Evolutionary conservation across 2,113 vertebrate species (phyloP), one percentile per base, ranked within the genome.

Genomic region (Madoqua kirkii): DNA sequence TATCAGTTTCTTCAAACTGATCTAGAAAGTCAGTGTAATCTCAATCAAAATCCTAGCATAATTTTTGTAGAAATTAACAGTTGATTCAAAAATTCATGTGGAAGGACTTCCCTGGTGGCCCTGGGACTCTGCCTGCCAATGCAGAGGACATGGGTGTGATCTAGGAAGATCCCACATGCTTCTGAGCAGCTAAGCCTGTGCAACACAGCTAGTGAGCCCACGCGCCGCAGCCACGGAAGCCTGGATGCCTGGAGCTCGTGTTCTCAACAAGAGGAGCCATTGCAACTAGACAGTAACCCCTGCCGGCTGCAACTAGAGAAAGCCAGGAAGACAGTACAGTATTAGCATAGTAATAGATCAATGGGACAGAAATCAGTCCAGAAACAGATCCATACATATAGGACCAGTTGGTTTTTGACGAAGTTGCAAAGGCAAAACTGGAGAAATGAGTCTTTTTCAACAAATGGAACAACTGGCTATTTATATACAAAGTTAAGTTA

Each of bases 11-110:
- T 9, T 19, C 17, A 81, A n/a, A 52, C 31, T 81, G 48, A 33
- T 81, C 78, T 52, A 81, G 78, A 52, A 52, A 52, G 45, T 33
- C 45, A 81, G 3, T 81, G 78, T 52, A 52, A 81, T n/a, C 29
- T 81, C 29, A 81, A 13, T 33, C 45, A 52, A 81, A n/a, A 81
- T 81, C 78, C 48, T 50, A 81, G 78, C 48, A 50, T 52, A 31
- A 21, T 21, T 82, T 87, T 82, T 81, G 43, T 91, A 50, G 74
- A 91, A 62, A 50, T 29, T 91, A 45, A 81, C 19, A 79, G 40
- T 59, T 64, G 89, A 82, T 91, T 82, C 23, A 50, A 54, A 92
- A 84, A 52, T 92, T 43, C 29, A 92, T 40, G 52, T 55, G 19
- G 45, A 45, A 5, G 45, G 16, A 81, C 78, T 81, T 33, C 29